These are phyloP conservation scores for Acromyrmex echinatior DNA, from an alignment of 1,140 invertebrate species.

Conservation along the genomic window DNA sequence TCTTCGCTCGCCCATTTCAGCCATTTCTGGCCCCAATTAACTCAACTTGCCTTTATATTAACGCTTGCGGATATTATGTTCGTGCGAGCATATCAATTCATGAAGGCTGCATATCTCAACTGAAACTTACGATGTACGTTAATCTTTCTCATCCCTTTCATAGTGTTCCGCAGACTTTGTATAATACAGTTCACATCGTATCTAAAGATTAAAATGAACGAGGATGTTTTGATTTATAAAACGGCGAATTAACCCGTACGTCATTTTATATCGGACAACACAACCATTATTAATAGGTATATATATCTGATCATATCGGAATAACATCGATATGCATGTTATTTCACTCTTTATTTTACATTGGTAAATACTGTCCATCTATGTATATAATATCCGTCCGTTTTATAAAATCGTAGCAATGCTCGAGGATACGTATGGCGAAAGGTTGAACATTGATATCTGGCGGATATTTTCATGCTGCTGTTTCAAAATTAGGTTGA, in stretches of 20 bases:
- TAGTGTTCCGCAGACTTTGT: not conserved
- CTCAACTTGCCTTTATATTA: conserved; percentile 57
- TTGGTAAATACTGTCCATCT: not conserved
- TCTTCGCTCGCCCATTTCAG: not conserved
- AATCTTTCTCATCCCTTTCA: conserved; percentile 11
- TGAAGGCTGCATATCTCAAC: not conserved
- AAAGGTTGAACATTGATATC: conserved; percentile 10
- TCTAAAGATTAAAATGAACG: not conserved
- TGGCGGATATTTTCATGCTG: conserved; percentile 15
- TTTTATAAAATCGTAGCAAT: not conserved
- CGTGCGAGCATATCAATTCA: conserved; percentile 11
- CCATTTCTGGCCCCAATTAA: conserved; percentile 61
- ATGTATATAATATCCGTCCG: not conserved
- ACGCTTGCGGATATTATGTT: conserved; percentile 50
- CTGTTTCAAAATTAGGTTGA: conserved; percentile 58
- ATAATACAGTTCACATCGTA: conserved; percentile 8
- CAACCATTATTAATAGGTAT: not conserved
- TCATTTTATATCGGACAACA: not conserved
- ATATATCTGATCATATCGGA: not conserved
- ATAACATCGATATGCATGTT: conserved; percentile 4
- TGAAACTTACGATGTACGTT: conserved; percentile 7
- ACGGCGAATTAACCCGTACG: not conserved
- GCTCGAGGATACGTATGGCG: not conserved
- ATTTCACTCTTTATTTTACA: not conserved
- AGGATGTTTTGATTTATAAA: not conserved